Percentiles rank a stretch among this genome's conserved stretches.
Conservation (phyloP, 2,113 vertebrate genomes). For the Gopherus evgoodei region DNA sequence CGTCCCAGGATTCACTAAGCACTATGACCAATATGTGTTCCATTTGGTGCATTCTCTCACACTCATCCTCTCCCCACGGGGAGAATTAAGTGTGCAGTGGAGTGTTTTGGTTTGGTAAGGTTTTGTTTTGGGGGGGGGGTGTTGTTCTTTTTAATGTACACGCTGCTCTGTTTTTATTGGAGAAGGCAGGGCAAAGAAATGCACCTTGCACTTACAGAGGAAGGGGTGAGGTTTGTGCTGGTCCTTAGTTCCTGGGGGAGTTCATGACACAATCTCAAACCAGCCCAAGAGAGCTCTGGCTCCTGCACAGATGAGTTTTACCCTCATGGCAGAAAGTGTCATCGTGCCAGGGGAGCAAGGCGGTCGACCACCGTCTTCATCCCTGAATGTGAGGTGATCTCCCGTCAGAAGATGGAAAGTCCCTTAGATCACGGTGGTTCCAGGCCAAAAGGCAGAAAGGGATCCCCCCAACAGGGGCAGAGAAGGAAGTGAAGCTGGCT, state of each 20-base stretch:
- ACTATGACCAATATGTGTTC: background rate
- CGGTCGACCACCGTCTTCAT: background rate
- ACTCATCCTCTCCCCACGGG: background rate
- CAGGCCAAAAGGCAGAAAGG: background rate
- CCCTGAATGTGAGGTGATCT: background rate
- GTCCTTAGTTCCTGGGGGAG: background rate
- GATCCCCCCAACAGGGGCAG: background rate
- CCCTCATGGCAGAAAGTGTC: background rate
- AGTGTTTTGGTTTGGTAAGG: background rate
- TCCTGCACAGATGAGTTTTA: background rate
- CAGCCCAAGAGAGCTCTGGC: background rate
- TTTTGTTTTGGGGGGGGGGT: background rate
- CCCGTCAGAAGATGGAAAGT: background rate
- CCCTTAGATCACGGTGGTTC: background rate
- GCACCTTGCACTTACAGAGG: background rate
- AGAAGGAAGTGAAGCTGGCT: rapidly evolving
- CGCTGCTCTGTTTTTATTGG: background rate
- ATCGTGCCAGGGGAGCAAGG: background rate
- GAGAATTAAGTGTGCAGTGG: background rate
- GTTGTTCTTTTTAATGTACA: background rate
- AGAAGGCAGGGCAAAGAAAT: background rate
- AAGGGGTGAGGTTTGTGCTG: background rate
- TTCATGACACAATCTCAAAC: background rate
- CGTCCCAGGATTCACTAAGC: background rate
- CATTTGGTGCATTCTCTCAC: too few species aligned